Base-by-base conservation (phyloP, 2,113 vertebrate genomes). In the Anoplopoma fimbria region DNA sequence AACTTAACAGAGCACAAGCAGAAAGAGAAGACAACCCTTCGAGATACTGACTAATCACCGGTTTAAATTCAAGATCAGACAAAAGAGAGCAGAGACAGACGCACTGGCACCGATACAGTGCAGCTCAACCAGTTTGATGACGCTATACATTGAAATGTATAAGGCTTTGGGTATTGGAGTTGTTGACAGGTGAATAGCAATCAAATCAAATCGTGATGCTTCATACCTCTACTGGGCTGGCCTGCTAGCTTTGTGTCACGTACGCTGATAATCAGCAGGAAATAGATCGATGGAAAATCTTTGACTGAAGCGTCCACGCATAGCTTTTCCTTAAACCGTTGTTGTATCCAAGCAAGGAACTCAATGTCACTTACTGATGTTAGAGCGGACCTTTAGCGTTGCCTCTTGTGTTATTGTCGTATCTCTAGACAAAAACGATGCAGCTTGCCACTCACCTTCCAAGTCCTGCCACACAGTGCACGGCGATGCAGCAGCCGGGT, bases 391-490 rank as follows among this genome's bases (percentile, higher is more conserved):
- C 29, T 51, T 23, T 25, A n/a, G 53, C 21, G 1, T 12, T 58
- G 45, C 45, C 21, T 70, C 8, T 13, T 21, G 19, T n/a, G 40
- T 64, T 62, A 57, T 14, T 0, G 4, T 60, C 36, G 45, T 42
- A 14, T 49, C 19, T 33, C 12, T 3, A 23, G 23, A 61, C 38
- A 27, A 53, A 36, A 71, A n/a, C 14, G 61, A 55, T 10, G 21
- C 19, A 53, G 5, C 34, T 15, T 9, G 83, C 42, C 53, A 67
- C 94, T 83, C 79, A 99, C 98, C 98, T 96, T 81, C 98, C 98
- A 90, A 99, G 89, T 21, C 98, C 98, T 15, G 98, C 98, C 51
- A 99, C 97, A 71, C 98, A 99, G 95, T 99, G 98, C 63, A 99
- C 98, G 10, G 98, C 98, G 9, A 99, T 94, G 87, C 97, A 99